Evolutionary conservation across 2,113 vertebrate species (phyloP), one percentile per base, ranked within the genome.

Genomic region (Dryoscopus gambensis): DNA sequence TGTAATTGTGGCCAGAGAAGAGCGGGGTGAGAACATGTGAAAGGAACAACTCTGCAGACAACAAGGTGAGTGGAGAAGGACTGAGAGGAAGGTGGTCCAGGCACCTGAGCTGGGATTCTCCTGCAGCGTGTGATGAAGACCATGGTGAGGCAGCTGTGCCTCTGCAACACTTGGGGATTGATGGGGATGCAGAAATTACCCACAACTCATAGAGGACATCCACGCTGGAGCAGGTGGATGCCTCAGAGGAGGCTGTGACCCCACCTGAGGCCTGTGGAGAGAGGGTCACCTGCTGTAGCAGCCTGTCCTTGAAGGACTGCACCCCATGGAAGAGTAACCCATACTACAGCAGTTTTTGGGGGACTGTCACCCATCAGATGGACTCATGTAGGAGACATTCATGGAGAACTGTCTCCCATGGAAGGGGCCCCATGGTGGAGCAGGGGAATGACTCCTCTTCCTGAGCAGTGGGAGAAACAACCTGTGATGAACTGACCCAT

Each of bases 1-100:
- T 69, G 23, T 39, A 16, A 24, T 19, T 15, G 9, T 0, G 0
- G 39, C 23, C 28, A n/a, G 46, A 60, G 55, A 69, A 60, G 23
- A 52, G 9, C 0, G 1, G 8, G 11, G 3, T 37, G 46, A 27
- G 17, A 68, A 59, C 9, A 3, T 3, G 17, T 10, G 31, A 28
- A n/a, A 60, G 27, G 13, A 62, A 23, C 10, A 53, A 7, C 28
- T 37, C 33, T 53, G 28, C 15, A 60, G 39, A 33, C 33, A 39
- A 11, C 33, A 28, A 44, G 10, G 15, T 23, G 39, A 39, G 5
- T 23, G 15, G 15, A 52, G 46, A 52, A 68, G 33, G 18, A 33
- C 9, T 5, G 6, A 18, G 11, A 60, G 6, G 6, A 18, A 60
- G 3, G 12, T 37, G 33, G 4, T 28, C 12, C 37, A 44, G 27